phyloP scores from a whole-genome alignment of 2,888 invertebrate genomes.

The Epicampocera succincta region DNA sequence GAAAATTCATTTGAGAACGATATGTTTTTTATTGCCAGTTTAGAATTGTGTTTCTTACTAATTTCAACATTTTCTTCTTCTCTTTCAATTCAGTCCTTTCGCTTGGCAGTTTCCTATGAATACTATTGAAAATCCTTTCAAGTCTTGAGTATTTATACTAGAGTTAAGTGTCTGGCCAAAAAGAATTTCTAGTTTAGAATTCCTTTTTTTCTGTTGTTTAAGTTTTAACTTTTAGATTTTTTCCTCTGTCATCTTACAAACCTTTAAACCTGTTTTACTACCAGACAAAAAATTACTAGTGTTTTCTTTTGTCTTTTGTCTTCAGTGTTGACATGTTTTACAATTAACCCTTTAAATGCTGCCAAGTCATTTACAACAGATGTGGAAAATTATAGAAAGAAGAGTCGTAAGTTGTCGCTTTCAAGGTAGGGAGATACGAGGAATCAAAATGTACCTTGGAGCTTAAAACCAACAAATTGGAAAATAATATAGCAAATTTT shows the following conservation, averaged over 20 bases:
- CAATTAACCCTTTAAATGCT: slow-evolving; percentile 27
- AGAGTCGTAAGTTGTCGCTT: too few relatives aligned
- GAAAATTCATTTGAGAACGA: background rate
- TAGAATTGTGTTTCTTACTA: slow-evolving; percentile 47
- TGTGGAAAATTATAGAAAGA: too few relatives aligned
- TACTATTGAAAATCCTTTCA: slow-evolving; percentile 13
- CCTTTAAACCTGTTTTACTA: slow-evolving; percentile 32
- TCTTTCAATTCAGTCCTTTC: slow-evolving; percentile 11
- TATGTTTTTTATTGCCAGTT: background rate
- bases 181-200: slow-evolving; percentile 33
- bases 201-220: background rate
- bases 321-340: slow-evolving; percentile 5
- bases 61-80: slow-evolving; percentile 50
- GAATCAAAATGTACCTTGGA: too few relatives aligned
- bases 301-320: background rate
- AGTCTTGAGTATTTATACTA: slow-evolving; percentile 37
- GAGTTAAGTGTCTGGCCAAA: background rate
- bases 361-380: background rate
- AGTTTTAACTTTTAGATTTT: too few relatives aligned
- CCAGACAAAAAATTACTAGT: slow-evolving; percentile 19
- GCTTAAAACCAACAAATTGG: too few relatives aligned
- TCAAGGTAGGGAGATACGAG: too few relatives aligned
- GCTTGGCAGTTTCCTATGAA: background rate
- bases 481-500: too few relatives aligned
- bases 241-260: background rate